phyloP scores from a whole-genome alignment of 2,797 vertebrate species.

The Siniperca scherzeri region DNA sequence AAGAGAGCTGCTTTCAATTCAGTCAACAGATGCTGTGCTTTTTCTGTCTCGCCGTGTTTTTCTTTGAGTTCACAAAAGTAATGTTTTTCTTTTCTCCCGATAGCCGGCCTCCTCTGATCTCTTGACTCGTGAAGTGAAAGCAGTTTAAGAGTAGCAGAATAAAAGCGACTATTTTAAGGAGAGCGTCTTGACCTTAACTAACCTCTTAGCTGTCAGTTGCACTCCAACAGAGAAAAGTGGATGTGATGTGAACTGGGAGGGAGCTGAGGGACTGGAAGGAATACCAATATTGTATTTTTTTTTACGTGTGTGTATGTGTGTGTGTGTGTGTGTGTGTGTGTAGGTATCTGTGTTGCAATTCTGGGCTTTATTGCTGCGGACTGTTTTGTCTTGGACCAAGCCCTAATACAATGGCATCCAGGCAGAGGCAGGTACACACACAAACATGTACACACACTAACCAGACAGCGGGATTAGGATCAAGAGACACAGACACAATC shows the following conservation, averaged over 20 bases:
- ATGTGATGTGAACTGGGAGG: conserved; percentile 50
- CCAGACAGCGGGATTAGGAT: conserved; percentile 50
- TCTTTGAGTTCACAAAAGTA: conserved; percentile 30
- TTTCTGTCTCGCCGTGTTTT: conserved; percentile 26
- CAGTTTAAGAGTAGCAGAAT: conserved; percentile 57
- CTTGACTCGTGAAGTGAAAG: conserved; percentile 57
- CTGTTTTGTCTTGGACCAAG: background rate
- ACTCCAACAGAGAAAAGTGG: conserved; percentile 50
- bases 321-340: background rate
- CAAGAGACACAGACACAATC: conserved; percentile 37
- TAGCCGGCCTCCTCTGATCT: conserved; percentile 53
- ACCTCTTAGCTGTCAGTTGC: conserved; percentile 64
- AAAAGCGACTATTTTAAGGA: conserved; percentile 72
- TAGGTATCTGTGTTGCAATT: conserved; percentile 12
- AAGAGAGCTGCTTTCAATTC: conserved; percentile 27
- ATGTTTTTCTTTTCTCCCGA: conserved; percentile 33
- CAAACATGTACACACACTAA: conserved; percentile 12
- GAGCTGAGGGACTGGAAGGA: conserved; percentile 38
- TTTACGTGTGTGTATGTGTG: too few relatives aligned
- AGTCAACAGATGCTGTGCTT: conserved; percentile 5
- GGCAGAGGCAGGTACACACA: conserved; percentile 8
- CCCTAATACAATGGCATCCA: background rate
- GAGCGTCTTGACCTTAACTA: conserved; percentile 54
- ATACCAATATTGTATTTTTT: conserved; percentile 43
- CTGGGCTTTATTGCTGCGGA: conserved; percentile 5